Base-by-base conservation (phyloP, 2,888 invertebrate species). In the Clivina fossor region DNA sequence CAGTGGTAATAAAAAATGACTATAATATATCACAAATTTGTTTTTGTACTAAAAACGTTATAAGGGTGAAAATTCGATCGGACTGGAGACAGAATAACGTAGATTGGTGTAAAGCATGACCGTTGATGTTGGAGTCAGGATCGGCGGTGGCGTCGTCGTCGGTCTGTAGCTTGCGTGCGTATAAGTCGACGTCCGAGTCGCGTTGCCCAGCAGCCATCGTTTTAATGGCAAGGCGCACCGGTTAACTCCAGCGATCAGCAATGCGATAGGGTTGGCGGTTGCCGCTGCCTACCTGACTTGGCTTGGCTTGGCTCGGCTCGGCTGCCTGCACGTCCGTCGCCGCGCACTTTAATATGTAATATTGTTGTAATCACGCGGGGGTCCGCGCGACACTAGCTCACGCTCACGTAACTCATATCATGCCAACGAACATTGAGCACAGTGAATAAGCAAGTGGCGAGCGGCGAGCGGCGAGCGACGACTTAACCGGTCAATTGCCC, bases 211-310 rank as follows among this genome's bases (percentile, higher is more conserved):
- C 66, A 69, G 71, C 71, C 71, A 70, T 71, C 70, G 71, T 67
- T 68, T 68, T 70, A 71, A 71, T 71, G 68, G 70, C 64, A 66
- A 68, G 66, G 66, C 67, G 69, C 68, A 71, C 65, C 66, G 69
- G 69, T 68, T 70, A 68, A 69, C 69, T 71, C 67, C 58, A 55
- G 62, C 69, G 72, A 71, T 73, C 69, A 66, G 68, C 65, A 68
- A 61, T 61, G 65, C 64, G 73, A 73, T 72, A 72, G 63, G 65
- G 61, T 53, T 43, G 44, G n/a, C n/a, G n/a, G n/a, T n/a, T n/a
- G n/a, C n/a, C n/a, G n/a, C n/a, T n/a, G n/a, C n/a, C n/a, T n/a
- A n/a, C n/a, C n/a, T n/a, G n/a, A n/a, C n/a, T n/a, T n/a, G n/a
- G n/a, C n/a, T n/a, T n/a, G n/a, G n/a, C n/a, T n/a, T n/a, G n/a